A percentile compares a stretch with the other conserved stretches of the same genome.
Evolutionary conservation across 2,888 invertebrate species (phyloP).

Genomic region (Scrobipalpa costella): DNA sequence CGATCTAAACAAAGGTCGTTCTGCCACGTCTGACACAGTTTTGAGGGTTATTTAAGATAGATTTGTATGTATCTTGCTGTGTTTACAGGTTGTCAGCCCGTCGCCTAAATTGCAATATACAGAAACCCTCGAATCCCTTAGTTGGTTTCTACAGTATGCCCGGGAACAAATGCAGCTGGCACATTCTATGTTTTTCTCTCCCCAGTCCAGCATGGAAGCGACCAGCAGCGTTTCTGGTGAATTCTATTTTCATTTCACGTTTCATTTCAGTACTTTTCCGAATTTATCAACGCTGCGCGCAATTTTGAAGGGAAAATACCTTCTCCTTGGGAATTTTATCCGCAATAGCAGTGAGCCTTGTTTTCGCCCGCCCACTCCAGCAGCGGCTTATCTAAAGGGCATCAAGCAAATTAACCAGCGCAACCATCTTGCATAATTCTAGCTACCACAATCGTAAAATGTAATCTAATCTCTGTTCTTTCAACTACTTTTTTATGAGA

Average conservation of each 20-base stretch:
- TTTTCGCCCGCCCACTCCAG: constrained; percentile 9
- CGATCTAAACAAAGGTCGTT: too few relatives aligned
- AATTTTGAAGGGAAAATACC: not conserved
- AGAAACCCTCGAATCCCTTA: too few relatives aligned
- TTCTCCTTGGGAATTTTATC: not conserved
- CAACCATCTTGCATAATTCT: constrained; percentile 8
- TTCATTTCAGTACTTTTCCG: not conserved
- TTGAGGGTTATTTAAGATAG: too few relatives aligned
- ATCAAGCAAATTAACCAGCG: constrained; percentile 21
- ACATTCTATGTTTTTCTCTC: too few relatives aligned
- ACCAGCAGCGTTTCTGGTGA: not conserved
- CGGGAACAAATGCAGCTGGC: too few relatives aligned
- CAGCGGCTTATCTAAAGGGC: constrained; percentile 15
- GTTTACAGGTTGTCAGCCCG: too few relatives aligned
- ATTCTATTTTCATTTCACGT: not conserved
- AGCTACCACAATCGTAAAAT: not conserved
- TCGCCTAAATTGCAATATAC: too few relatives aligned
- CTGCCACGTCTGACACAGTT: too few relatives aligned
- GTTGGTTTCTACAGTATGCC: too few relatives aligned
- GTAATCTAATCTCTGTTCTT: not conserved
- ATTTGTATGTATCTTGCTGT: too few relatives aligned
- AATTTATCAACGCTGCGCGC: not conserved
- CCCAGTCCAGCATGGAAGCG: too few relatives aligned
- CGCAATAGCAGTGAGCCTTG: not conserved
- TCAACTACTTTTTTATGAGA: constrained; percentile 3